Conservation (phyloP, 2,888 invertebrate genomes). For the Leptinotarsa peninsularis region DNA sequence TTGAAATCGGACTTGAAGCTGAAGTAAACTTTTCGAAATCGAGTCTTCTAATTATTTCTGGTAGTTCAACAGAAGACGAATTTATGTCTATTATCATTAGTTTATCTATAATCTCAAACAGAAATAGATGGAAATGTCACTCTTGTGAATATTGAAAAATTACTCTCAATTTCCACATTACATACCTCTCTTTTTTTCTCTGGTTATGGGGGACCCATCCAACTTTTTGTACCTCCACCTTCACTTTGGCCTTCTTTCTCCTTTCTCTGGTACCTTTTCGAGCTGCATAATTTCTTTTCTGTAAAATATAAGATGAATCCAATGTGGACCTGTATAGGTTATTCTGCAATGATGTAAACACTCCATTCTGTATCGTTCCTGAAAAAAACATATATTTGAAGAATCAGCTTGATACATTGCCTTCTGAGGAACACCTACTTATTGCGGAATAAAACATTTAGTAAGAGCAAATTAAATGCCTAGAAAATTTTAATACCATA, state of each 20-base stretch:
- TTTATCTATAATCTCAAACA: too few species aligned
- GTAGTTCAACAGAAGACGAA: too few species aligned
- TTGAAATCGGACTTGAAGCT: too few species aligned
- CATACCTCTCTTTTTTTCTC: slow-evolving; percentile 71
- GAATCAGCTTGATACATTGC: neutral
- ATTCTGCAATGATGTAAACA: slow-evolving; percentile 25
- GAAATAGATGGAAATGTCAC: too few species aligned
- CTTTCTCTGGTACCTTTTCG: slow-evolving; percentile 86
- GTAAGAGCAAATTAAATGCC: too few species aligned
- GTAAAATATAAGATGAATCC: slow-evolving; percentile 39
- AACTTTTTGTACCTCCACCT: slow-evolving; percentile 80
- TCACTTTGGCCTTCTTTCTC: slow-evolving; percentile 77
- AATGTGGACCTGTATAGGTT: slow-evolving; percentile 29
- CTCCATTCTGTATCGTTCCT: slow-evolving; percentile 27
- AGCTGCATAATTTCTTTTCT: slow-evolving; percentile 74
- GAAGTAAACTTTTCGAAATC: too few species aligned
- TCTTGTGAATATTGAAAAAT: too few species aligned
- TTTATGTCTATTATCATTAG: too few species aligned
- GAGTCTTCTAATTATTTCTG: too few species aligned
- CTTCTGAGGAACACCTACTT: neutral
- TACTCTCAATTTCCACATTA: slow-evolving; percentile 5
- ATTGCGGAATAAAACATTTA: neutral
- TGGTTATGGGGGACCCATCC: slow-evolving; percentile 81
- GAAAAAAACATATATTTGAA: neutral
- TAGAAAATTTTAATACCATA: too few species aligned